Evolutionary conservation across 1,140 invertebrate genomes (phyloP), one percentile per base, ranked within the genome.

Genomic region (Drosophila albomicans): DNA sequence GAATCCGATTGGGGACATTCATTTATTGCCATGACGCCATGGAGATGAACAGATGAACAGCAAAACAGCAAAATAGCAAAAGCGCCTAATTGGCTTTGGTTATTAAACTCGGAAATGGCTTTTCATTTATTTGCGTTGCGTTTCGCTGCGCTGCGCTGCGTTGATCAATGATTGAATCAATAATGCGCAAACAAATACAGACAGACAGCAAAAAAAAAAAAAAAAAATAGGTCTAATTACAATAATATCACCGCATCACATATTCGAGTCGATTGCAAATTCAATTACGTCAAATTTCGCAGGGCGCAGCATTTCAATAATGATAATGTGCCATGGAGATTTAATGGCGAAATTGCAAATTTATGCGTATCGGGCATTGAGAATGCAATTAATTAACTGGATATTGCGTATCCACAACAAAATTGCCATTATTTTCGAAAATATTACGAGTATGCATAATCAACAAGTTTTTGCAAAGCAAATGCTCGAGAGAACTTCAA

Each of bases 1-100:
- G 70, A 68, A 61, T 73, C 64, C 64, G 48, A 73, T 68, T 73
- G 63, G 25, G 54, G 11, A 10, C 28, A 32, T 43, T 63, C 48
- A 48, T 64, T 71, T 64, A 67, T 46, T 57, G 52, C 43, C 54
- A 64, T 38, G 48, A 20, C 30, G 30, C 16, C 16, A 20, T 20
- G 2, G 16, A 20, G 16, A 20, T 20, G 16, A 25, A 25, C 20
- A 15, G 15, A 15, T 15, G 20, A 25, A 25, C 20, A 25, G 20
- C 20, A 25, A 25, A 25, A 32, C 5, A 32, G 32, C 32, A 32
- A 25, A 25, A 32, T 3, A 32, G 32, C 28, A 15, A 38, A 28
- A 32, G n/a, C 48, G 49, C 35, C 11, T 43, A 69, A 69, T 69
- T 70, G 48, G 38, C 58, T 46, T 62, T 61, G 7, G 13, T 45